Conservation (phyloP, 2,797 vertebrate genomes). For the Chanos chanos region DNA sequence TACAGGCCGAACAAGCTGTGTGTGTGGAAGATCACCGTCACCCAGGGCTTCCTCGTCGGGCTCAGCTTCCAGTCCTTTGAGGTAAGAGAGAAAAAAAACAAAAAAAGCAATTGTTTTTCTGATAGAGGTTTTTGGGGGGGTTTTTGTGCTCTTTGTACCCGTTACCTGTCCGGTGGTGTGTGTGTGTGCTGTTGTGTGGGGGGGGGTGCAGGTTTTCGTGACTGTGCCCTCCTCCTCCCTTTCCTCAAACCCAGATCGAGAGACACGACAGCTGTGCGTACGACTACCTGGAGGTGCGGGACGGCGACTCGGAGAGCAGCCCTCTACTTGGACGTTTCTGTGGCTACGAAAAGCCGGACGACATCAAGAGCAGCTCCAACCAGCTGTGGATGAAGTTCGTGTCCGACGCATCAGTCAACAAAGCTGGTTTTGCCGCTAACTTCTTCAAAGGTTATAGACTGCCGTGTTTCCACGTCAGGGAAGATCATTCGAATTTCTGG, state of each 20-base stretch:
- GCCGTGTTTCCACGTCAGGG: no score
- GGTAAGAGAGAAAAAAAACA: slow-evolving; percentile 61
- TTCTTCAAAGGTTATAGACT: slow-evolving; percentile 97
- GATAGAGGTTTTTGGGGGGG: neutral
- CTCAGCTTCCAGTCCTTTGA: slow-evolving; percentile 96
- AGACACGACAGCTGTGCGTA: slow-evolving; percentile 96
- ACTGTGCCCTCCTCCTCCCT: neutral
- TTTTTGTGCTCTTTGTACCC: no score
- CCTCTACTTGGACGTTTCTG: slow-evolving; percentile 91
- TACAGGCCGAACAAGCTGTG: slow-evolving; percentile 96
- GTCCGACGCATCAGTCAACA: slow-evolving; percentile 96
- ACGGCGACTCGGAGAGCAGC: slow-evolving; percentile 86
- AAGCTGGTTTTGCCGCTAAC: slow-evolving; percentile 94
- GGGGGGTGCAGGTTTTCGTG: neutral
- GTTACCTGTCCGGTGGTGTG: no score
- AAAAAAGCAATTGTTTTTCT: neutral
- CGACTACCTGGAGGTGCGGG: slow-evolving; percentile 93
- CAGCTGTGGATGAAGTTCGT: slow-evolving; percentile 98
- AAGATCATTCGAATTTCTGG: no score
- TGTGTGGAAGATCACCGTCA: slow-evolving; percentile 89
- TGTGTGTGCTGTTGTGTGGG: no score
- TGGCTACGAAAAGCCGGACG: slow-evolving; percentile 94
- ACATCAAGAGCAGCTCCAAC: slow-evolving; percentile 96
- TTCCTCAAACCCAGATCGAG: slow-evolving; percentile 77
- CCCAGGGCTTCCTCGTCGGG: slow-evolving; percentile 92